phyloP scores from a whole-genome alignment of 30 jellyfish, hydroid and myxozoan genomes.

The Aurelia aurita region DNA sequence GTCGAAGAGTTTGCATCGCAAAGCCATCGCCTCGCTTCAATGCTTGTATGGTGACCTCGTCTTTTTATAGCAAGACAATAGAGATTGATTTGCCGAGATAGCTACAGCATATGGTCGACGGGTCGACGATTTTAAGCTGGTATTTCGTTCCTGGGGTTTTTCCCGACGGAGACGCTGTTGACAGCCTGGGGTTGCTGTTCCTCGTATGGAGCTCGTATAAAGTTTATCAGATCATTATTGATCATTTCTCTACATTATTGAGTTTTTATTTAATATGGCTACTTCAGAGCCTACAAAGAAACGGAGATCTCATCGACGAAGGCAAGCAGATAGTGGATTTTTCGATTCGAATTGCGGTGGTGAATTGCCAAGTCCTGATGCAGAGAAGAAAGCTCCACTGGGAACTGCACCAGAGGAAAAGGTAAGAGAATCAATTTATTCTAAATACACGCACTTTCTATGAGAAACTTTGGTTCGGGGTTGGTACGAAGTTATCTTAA shows the following conservation, averaged over 20 bases:
- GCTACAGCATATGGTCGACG: too few relatives aligned
- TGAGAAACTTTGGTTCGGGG: too few relatives aligned
- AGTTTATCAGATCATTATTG: neutral
- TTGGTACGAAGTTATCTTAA: too few relatives aligned
- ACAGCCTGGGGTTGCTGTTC: neutral
- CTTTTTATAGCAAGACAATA: too few relatives aligned
- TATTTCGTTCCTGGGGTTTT: too few relatives aligned
- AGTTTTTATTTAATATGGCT: slow-evolving; percentile 26
- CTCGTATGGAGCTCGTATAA: neutral
- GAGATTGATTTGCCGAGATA: too few relatives aligned
- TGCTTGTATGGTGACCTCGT: too few relatives aligned
- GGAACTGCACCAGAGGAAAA: slow-evolving; percentile 28
- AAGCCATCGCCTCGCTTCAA: too few relatives aligned
- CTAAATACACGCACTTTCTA: too few relatives aligned
- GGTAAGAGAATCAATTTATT: slow-evolving; percentile 19
- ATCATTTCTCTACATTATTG: neutral
- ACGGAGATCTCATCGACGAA: slow-evolving; percentile 32
- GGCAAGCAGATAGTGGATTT: slow-evolving; percentile 76
- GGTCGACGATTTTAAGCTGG: too few relatives aligned
- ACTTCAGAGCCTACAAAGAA: slow-evolving; percentile 7
- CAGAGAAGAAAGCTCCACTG: slow-evolving; percentile 29
- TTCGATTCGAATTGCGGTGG: slow-evolving; percentile 56
- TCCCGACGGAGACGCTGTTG: too few relatives aligned
- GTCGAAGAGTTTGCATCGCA: too few relatives aligned
- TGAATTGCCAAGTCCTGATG: slow-evolving; percentile 68